Conservation (phyloP, 2,888 invertebrate species). For the Aporophyla lueneburgensis region DNA sequence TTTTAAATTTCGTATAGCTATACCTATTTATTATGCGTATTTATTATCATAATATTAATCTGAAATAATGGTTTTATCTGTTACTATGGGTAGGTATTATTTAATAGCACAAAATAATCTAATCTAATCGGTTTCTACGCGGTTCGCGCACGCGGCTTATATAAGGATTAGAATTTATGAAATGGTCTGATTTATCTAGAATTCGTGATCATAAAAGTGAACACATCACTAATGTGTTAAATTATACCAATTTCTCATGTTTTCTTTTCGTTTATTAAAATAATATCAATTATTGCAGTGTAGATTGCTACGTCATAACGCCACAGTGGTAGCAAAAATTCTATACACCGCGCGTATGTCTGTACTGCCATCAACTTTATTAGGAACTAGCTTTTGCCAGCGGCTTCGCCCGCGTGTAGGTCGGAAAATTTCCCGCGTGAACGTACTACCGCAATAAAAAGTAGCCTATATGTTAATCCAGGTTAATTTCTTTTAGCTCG, state of each 20-base stretch:
- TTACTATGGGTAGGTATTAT: slow-evolving; percentile 12
- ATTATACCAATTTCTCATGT: background rate
- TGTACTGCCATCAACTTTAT: background rate
- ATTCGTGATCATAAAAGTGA: background rate
- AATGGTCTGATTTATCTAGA: background rate
- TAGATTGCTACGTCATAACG: background rate
- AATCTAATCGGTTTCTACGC: slow-evolving; percentile 28
- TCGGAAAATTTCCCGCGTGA: too few species aligned
- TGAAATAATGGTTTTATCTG: background rate
- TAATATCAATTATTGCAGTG: background rate
- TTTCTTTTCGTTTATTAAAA: background rate
- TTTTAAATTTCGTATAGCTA: background rate
- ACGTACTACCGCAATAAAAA: too few species aligned
- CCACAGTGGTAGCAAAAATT: too few species aligned
- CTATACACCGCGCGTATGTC: background rate
- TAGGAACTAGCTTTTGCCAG: too few species aligned
- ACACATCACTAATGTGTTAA: background rate
- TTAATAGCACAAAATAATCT: slow-evolving; percentile 16
- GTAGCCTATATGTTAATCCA: too few species aligned
- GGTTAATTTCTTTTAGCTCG: too few species aligned
- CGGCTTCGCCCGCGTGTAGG: too few species aligned
- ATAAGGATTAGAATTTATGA: background rate
- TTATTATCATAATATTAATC: slow-evolving; percentile 21
- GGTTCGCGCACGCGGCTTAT: background rate
- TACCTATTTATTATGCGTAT: background rate